Percentiles rank a stretch among this genome's conserved stretches.
phyloP scores from a whole-genome alignment of 2,797 vertebrate species.

The Decapterus maruadsi region DNA sequence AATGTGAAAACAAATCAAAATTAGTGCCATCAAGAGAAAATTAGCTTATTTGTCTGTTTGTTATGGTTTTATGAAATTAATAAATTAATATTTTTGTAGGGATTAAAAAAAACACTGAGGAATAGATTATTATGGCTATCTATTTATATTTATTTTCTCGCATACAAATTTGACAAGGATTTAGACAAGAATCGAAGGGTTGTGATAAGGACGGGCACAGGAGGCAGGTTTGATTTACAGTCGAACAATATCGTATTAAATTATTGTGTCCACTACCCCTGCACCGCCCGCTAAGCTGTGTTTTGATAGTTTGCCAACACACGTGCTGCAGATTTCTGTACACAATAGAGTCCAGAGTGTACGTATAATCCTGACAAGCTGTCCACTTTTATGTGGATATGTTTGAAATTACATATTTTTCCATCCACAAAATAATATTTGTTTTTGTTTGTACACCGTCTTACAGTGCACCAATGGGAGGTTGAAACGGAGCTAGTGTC shows the following conservation, averaged over 20 bases:
- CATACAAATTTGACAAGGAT: background rate
- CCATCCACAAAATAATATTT: background rate
- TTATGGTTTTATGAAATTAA: background rate
- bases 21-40: background rate
- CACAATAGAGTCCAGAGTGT: conserved; percentile 7
- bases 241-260: background rate
- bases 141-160: background rate
- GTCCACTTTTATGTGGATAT: background rate
- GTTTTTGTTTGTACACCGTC: background rate
- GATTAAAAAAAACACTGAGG: too few species aligned
- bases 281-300: conserved; percentile 3
- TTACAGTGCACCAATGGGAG: background rate
- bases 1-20: background rate
- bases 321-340: background rate
- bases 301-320: conserved; percentile 1
- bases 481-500: background rate
- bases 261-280: conserved; percentile 6
- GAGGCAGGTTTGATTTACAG: background rate
- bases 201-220: background rate
- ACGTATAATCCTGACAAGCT: conserved; percentile 17
- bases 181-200: background rate
- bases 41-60: background rate
- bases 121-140: background rate
- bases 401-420: background rate
- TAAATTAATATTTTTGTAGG: background rate